phyloP scores from a whole-genome alignment of 2,888 invertebrate genomes.

The Nezara viridula region DNA sequence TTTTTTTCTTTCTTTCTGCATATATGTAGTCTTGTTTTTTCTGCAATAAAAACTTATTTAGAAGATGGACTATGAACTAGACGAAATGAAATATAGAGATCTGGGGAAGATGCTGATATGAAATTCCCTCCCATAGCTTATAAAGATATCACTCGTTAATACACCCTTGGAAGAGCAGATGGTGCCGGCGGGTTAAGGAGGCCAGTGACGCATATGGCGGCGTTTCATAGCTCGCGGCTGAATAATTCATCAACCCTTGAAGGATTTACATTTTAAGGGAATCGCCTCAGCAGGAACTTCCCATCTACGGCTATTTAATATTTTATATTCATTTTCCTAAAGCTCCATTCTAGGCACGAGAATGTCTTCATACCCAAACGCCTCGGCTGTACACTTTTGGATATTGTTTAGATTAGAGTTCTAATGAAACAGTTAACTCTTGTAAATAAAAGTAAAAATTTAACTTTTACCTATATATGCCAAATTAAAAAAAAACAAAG shows the following conservation, averaged over 20 bases:
- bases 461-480: too few species aligned
- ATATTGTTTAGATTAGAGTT: neutral
- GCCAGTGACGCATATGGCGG: slow-evolving; percentile 17
- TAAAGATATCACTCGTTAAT: slow-evolving; percentile 38
- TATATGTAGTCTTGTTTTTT: too few species aligned
- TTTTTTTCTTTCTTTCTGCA: too few species aligned
- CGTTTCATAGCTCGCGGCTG: neutral
- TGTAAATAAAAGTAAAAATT: too few species aligned
- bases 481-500: too few species aligned
- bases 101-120: neutral
- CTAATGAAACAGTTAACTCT: too few species aligned
- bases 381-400: neutral
- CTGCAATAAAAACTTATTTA: neutral
- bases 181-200: neutral
- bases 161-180: neutral
- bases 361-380: neutral
- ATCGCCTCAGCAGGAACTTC: neutral
- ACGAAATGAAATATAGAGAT: neutral
- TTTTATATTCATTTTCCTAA: neutral
- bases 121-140: neutral
- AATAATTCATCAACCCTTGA: slow-evolving; percentile 43
- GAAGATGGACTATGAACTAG: neutral
- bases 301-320: slow-evolving; percentile 22
- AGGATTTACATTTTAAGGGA: slow-evolving; percentile 29
- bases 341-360: neutral